Conservation (phyloP, 2,113 vertebrate species). For the Blennius ocellaris region DNA sequence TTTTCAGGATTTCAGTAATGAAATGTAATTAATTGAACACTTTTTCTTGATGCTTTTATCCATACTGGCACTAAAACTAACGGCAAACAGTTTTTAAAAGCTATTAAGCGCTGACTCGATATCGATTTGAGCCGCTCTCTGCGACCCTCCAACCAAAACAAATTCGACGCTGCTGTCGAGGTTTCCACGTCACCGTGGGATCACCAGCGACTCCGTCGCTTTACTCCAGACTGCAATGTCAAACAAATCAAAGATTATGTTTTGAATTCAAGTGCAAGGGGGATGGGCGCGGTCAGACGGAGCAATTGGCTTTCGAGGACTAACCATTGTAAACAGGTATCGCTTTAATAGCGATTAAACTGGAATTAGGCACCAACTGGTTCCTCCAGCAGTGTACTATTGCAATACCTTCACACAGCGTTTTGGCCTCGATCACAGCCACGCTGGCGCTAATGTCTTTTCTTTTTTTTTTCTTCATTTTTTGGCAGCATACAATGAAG, state of each 20-base stretch:
- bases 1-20: no score
- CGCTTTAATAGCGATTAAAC: slow-evolving; percentile 66
- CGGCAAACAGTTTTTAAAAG: no score
- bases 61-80: no score
- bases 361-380: slow-evolving; percentile 55
- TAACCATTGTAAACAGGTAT: slow-evolving; percentile 54
- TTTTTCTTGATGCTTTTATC: no score
- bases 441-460: not conserved
- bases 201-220: not conserved
- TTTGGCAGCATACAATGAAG: slow-evolving; percentile 11
- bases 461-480: not conserved
- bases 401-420: slow-evolving; percentile 1
- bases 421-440: slow-evolving; percentile 2
- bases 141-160: no score
- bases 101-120: no score
- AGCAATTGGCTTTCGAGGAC: slow-evolving; percentile 42
- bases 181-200: not conserved
- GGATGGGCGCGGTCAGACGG: slow-evolving; percentile 11
- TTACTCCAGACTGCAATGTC: not conserved
- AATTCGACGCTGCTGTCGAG: not conserved
- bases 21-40: no score
- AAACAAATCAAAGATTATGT: not conserved
- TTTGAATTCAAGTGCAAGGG: slow-evolving; percentile 1
- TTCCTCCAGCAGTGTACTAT: slow-evolving; percentile 31
- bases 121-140: no score